Base-by-base conservation (phyloP, 2,113 vertebrate species). In the Ophiodon elongatus region DNA sequence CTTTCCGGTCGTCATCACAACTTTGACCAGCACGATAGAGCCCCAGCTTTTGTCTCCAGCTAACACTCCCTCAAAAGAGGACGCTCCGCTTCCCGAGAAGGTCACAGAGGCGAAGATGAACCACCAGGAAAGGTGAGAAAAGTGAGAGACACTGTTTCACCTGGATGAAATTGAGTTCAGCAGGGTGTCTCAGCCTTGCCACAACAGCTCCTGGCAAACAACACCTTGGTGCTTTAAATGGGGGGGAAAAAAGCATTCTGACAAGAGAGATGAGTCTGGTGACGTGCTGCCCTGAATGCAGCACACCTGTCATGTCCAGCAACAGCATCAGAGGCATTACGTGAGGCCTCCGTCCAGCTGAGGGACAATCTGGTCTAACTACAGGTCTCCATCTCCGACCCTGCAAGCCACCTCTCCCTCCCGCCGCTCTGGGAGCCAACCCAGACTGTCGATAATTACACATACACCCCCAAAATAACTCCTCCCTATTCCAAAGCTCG, bases 321-420 rank as follows among this genome's bases (percentile, higher is more conserved):
- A 72, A 43, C 69, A 66, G 35, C 66, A 35, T 23, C 82, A 70
- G 37, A 37, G n/a, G 57, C 75, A 6, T 82, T 70, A 80, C 7
- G 62, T 74, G 88, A 89, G 60, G 67, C 77, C 82, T 82, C 59
- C 47, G 21, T 86, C 93, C 86, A 84, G 91, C 90, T 79, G 91
- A 81, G 93, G 0, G 15, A 60, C 92, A 89, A 92, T 94, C 92
- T 93, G 92, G 71, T 68, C 82, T 85, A 80, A 83, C 84, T 37
- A 62, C 76, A 43, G 89, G 81, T 85, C 79, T 60, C 66, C 74
- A 54, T 73, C 47, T 71, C 23, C 37, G 25, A 19, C 83, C 37
- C 84, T 83, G 59, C 64, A n/a, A 4, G 63, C 50, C 15, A 43
- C 66, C 60, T 54, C 68, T 75, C 59, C 60, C 77, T 82, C 60